Evolutionary conservation across 2,113 vertebrate genomes (phyloP), one percentile per base, ranked within the genome.

Genomic region (Arvicanthis niloticus): DNA sequence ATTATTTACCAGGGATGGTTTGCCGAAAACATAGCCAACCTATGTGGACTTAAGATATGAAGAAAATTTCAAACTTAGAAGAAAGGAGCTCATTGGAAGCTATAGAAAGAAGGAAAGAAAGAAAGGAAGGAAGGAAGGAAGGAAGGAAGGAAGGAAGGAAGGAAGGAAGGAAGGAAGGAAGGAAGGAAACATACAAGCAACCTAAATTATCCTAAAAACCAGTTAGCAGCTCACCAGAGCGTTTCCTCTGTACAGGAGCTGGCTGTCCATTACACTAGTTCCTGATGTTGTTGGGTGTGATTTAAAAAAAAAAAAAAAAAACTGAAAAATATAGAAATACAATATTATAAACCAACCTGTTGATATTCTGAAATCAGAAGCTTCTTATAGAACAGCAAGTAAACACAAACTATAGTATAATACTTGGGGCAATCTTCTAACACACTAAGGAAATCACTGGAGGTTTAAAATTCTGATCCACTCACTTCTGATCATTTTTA

Each of bases 281-380:
- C 92, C 84, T 91, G 75, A 94, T n/a, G 3, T 62, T 73, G 31
- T 2, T 17, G 3, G 29, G 19, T 24, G 37, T 24, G 15, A 65
- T 12, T 68, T 34, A 5, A 15, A 51, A 67, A 91, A 76, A 93
- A 95, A 91, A 5, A 15, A 51, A 67, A 91, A 76, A 93, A 95
- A 91, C 73, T 67, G 56, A 53, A 70, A 95, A 98, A 91, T 42
- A 45, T 26, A 85, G 89, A 84, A 91, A 90, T 97, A 93, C 86
- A 94, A 56, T 90, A 84, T 97, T 97, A 80, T 40, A 21, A 94
- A 93, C 92, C 98, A 97, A 98, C 98, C 98, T 98, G 98, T 98
- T 99, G 98, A 98, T 98, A 97, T 88, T 95, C 97, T 70, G 87
- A 89, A 91, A 21, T n/a, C n/a, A 22, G 56, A 78, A 75, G 76